These are phyloP conservation scores for Calcarius lapponicus DNA, from an alignment of 2,797 vertebrate species.

Conservation along the genomic window DNA sequence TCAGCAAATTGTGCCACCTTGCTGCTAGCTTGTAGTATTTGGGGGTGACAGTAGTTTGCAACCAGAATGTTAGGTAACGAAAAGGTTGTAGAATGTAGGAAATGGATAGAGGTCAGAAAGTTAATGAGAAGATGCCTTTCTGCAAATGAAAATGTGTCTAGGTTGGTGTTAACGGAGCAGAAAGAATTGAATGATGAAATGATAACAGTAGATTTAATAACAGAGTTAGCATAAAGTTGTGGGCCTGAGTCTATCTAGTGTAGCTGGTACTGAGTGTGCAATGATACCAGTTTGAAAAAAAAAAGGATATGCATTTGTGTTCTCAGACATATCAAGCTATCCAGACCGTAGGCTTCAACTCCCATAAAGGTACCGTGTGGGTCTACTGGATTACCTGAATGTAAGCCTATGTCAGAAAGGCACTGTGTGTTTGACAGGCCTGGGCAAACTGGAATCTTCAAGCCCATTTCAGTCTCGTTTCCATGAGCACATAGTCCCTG, in stretches of 20 bases:
- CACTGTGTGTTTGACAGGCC: slow-evolving; percentile 63
- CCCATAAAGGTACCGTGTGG: slow-evolving; percentile 57
- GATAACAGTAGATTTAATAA: slow-evolving; percentile 14
- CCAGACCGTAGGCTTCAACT: slow-evolving; percentile 47
- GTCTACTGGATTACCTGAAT: slow-evolving; percentile 70
- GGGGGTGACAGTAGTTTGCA: slow-evolving; percentile 39
- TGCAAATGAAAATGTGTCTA: slow-evolving; percentile 21
- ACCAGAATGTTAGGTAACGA: slow-evolving; percentile 62
- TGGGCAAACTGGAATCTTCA: slow-evolving; percentile 62
- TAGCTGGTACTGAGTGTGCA: background rate
- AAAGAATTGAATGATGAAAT: slow-evolving; percentile 15
- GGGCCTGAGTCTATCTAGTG: background rate
- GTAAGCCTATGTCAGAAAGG: slow-evolving; percentile 60
- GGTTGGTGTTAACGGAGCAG: slow-evolving; percentile 30
- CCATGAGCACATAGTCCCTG: background rate
- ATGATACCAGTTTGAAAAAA: background rate
- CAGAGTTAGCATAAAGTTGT: slow-evolving; percentile 11
- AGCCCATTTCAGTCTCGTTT: slow-evolving; percentile 35
- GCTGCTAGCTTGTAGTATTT: slow-evolving; percentile 35
- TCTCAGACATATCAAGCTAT: slow-evolving; percentile 3
- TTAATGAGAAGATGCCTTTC: slow-evolving; percentile 32
- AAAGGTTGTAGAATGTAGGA: slow-evolving; percentile 64
- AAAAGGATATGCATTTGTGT: background rate
- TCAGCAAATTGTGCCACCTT: slow-evolving; percentile 28
- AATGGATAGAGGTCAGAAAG: slow-evolving; percentile 49